Conservation (phyloP, 2,888 invertebrate species). For the Omphaloscelis lunosa region DNA sequence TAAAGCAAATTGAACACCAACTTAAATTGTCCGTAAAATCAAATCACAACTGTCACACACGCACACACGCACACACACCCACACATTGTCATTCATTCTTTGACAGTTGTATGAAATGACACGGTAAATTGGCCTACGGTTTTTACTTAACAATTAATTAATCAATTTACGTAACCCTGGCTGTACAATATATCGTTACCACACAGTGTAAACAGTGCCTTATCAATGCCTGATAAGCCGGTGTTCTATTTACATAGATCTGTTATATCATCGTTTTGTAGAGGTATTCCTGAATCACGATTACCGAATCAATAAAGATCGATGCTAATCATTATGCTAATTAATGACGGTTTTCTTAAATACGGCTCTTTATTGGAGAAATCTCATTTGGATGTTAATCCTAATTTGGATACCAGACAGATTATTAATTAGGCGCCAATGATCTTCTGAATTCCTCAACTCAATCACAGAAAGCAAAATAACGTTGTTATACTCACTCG, state of each 20-base stretch:
- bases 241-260: not conserved
- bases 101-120: not conserved
- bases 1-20: not conserved
- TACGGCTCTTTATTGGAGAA: not conserved
- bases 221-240: not conserved
- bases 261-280: conserved; percentile 15
- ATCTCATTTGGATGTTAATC: conserved; percentile 18
- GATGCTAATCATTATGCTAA: conserved; percentile 30
- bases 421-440: not conserved
- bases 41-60: not conserved
- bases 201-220: not conserved
- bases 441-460: not conserved
- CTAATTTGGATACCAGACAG: conserved; percentile 37
- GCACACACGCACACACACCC: not conserved
- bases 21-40: too few relatives aligned
- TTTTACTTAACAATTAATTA: not conserved
- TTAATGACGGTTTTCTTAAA: conserved; percentile 21
- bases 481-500: not conserved
- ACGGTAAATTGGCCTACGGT: not conserved
- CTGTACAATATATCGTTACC: not conserved
- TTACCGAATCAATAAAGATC: conserved; percentile 22
- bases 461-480: not conserved
- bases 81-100: not conserved
- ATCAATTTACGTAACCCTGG: not conserved
- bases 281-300: conserved; percentile 26